phyloP scores from a whole-genome alignment of 2,113 vertebrate genomes.

The Pterophyllum scalare region DNA sequence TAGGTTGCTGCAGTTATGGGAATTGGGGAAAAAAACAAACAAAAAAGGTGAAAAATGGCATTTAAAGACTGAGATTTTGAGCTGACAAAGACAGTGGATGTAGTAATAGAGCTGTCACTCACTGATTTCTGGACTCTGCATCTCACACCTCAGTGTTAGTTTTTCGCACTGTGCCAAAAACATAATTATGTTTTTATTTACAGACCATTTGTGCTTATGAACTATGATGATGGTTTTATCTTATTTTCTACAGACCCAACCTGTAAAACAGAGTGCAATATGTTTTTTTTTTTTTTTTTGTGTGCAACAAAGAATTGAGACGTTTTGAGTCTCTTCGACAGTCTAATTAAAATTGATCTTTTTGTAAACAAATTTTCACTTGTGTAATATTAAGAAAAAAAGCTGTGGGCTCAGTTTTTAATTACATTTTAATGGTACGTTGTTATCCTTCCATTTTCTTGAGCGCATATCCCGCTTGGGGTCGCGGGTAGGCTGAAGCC shows the following conservation, averaged over 20 bases:
- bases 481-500: not conserved
- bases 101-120: not conserved
- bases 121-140: not conserved
- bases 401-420: no score
- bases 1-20: not conserved
- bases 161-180: no score
- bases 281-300: no score
- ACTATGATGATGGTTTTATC: not conserved
- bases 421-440: not conserved
- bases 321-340: not conserved
- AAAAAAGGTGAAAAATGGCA: not conserved
- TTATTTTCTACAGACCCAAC: not conserved
- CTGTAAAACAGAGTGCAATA: accelerated
- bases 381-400: no score
- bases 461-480: not conserved
- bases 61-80: not conserved
- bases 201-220: not conserved
- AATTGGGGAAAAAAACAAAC: not conserved
- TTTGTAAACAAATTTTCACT: not conserved
- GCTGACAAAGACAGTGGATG: no score
- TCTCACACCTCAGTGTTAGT: not conserved
- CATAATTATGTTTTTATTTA: no score
- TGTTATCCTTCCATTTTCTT: not conserved
- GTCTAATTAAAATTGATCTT: not conserved
- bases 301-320: not conserved